Conservation (phyloP, 2,888 invertebrate genomes). For the Xanthorhoe spadicearia region DNA sequence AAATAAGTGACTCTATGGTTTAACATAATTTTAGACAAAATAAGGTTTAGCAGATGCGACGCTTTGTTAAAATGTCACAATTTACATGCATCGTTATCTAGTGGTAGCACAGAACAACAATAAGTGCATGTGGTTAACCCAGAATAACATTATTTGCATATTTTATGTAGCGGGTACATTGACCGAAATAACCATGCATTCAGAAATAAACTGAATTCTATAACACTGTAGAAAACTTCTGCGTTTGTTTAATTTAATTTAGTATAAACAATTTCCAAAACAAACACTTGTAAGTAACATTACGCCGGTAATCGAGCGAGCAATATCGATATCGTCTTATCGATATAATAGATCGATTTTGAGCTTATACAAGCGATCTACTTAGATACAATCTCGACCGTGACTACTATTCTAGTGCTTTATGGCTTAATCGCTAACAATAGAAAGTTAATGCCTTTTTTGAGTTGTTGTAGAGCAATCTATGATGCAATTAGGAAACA, state of each 20-base stretch:
- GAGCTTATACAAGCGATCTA: slow-evolving; percentile 64
- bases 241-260: too few species aligned
- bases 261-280: slow-evolving; percentile 21
- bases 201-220: neutral
- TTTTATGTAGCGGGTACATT: neutral
- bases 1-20: too few species aligned
- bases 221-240: neutral
- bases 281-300: slow-evolving; percentile 33
- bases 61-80: slow-evolving; percentile 4
- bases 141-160: neutral
- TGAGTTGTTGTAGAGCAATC: slow-evolving; percentile 31
- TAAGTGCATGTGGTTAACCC: neutral
- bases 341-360: slow-evolving; percentile 69
- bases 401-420: slow-evolving; percentile 69
- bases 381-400: slow-evolving; percentile 59
- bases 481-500: slow-evolving; percentile 23
- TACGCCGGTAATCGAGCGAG: slow-evolving; percentile 25
- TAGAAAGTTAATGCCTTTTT: slow-evolving; percentile 67
- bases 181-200: neutral
- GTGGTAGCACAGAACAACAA: neutral
- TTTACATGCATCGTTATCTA: slow-evolving; percentile 9
- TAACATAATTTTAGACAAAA: too few species aligned
- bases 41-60: neutral
- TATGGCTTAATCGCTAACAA: slow-evolving; percentile 60
- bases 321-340: slow-evolving; percentile 63